These are phyloP conservation scores for Candoia aspera DNA, from an alignment of 2,113 vertebrate species.

Conservation along the genomic window DNA sequence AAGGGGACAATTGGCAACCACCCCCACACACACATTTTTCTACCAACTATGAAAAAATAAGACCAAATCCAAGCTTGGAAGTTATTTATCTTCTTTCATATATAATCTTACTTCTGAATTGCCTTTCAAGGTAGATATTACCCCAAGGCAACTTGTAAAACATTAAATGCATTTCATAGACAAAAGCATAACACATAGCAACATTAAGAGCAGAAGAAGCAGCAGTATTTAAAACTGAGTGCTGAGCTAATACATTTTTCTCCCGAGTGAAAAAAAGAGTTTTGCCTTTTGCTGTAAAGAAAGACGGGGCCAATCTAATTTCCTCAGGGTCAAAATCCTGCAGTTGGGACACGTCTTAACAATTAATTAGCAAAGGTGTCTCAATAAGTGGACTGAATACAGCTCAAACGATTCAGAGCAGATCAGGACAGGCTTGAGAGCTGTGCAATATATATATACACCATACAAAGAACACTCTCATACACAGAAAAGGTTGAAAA, in stretches of 20 bases:
- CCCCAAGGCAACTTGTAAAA: not conserved
- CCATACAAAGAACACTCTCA: not conserved
- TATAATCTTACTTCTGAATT: not conserved
- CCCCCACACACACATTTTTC: not conserved
- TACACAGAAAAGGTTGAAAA: not conserved
- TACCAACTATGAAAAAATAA: not conserved
- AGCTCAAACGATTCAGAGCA: not conserved
- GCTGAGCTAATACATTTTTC: not conserved
- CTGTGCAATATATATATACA: not conserved
- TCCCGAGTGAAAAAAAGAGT: not conserved
- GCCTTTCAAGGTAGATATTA: not conserved
- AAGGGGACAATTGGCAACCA: not conserved
- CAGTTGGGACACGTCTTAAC: not conserved
- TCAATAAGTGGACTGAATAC: not conserved
- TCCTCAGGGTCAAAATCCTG: not conserved
- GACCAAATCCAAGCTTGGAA: not conserved
- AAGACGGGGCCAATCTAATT: not conserved
- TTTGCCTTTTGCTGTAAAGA: not conserved
- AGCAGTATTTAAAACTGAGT: not conserved
- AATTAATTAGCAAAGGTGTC: slow-evolving; percentile 4
- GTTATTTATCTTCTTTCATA: slow-evolving; percentile 17
- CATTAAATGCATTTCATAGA: not conserved
- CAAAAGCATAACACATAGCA: not conserved
- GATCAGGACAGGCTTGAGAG: not conserved
- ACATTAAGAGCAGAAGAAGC: not conserved